Percentiles rank a stretch among this genome's conserved stretches.
phyloP scores from a whole-genome alignment of 2,888 invertebrate species.

The Minunthozetes semirufus region DNA sequence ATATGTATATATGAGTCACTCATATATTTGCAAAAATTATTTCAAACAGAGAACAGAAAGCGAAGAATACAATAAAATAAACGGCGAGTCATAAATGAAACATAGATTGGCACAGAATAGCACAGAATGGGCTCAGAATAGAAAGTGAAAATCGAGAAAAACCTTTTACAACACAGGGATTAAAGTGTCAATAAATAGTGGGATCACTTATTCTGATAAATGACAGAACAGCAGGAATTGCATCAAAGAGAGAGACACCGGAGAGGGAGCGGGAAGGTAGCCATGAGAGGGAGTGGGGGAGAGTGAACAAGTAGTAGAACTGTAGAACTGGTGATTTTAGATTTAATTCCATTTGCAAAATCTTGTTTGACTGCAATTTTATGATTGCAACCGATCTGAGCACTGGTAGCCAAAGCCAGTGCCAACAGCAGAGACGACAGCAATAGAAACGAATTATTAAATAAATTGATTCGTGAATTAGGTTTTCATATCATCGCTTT shows the following conservation, averaged over 20 bases:
- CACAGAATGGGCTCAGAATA: no score
- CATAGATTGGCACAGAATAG: no score
- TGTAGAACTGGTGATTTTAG: not conserved
- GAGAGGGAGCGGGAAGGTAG: no score
- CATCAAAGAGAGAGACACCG: not conserved
- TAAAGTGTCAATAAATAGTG: constrained; percentile 31
- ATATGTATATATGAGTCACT: no score
- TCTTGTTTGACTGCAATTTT: constrained; percentile 18
- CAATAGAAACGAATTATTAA: no score
- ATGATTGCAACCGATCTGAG: not conserved
- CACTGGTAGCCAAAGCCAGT: not conserved
- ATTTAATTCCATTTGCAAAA: constrained; percentile 5
- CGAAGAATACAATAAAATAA: no score
- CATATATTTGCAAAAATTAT: no score
- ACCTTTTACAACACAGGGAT: constrained; percentile 18
- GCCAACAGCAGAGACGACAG: no score
- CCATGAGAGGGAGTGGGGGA: not conserved
- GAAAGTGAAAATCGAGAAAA: not conserved
- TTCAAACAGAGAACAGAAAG: no score
- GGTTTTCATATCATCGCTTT: not conserved
- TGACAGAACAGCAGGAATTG: constrained; percentile 13
- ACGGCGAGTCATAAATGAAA: no score
- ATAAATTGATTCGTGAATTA: not conserved
- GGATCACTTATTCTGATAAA: constrained; percentile 26
- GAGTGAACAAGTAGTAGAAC: not conserved